Conservation (phyloP, 2,797 vertebrate species). For the Psittacula echo region DNA sequence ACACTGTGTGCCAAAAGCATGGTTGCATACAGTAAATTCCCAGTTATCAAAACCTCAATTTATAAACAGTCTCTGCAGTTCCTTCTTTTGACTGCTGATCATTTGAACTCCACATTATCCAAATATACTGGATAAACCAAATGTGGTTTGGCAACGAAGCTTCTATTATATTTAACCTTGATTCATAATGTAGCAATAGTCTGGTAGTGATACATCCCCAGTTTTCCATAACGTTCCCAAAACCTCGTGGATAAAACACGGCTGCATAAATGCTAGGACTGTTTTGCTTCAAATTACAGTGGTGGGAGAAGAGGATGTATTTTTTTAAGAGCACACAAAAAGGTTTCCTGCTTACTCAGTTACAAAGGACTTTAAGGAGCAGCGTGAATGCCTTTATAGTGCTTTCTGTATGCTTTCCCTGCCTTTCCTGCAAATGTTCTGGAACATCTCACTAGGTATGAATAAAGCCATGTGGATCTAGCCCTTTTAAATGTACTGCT, state of each 20-base stretch:
- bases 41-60: background rate
- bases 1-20: background rate
- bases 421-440: background rate
- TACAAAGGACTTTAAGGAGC: background rate
- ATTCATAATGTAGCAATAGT: conserved; percentile 15
- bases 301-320: background rate
- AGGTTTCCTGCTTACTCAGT: background rate
- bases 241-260: background rate
- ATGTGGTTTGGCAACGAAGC: conserved; percentile 25
- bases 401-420: background rate
- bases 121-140: background rate
- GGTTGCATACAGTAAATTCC: background rate
- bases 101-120: background rate
- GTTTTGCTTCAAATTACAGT: conserved; percentile 29
- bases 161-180: conserved; percentile 18
- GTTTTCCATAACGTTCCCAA: background rate
- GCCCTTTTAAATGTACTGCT: background rate
- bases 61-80: conserved; percentile 29
- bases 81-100: conserved; percentile 5
- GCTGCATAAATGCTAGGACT: background rate
- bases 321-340: background rate
- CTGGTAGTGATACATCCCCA: background rate
- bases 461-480: background rate
- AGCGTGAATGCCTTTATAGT: background rate
- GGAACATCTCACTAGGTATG: background rate